Evolutionary conservation across 1,140 invertebrate species (phyloP).

Genomic region (Drosophila persimilis): DNA sequence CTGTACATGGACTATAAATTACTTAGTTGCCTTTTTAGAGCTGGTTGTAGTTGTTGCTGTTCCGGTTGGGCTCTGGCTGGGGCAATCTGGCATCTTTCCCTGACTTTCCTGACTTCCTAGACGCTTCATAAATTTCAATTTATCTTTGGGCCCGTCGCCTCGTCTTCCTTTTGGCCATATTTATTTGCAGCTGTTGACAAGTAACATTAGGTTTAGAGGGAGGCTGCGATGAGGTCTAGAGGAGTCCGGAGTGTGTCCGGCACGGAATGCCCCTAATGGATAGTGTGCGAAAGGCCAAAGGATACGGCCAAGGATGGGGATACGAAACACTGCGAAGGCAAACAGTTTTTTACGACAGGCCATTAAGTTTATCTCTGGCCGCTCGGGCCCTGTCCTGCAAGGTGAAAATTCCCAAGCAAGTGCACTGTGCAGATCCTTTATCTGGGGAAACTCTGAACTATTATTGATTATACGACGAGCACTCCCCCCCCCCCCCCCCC

Average conservation of each 20-base stretch:
- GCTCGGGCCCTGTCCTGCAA: background rate
- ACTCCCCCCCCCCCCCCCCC: no score
- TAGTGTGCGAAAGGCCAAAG: constrained; percentile 27
- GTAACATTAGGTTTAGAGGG: constrained; percentile 49
- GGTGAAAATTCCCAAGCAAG: constrained; percentile 28
- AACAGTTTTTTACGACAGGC: constrained; percentile 39
- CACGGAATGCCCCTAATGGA: constrained; percentile 50
- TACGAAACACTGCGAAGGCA: constrained; percentile 3
- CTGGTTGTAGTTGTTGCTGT: constrained; percentile 47
- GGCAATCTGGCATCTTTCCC: constrained; percentile 30
- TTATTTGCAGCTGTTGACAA: constrained; percentile 77
- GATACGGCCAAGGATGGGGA: constrained; percentile 5
- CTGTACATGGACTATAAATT: constrained; percentile 63
- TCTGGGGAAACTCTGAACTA: constrained; percentile 1
- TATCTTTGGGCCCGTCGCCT: constrained; percentile 53
- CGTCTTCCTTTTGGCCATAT: constrained; percentile 36
- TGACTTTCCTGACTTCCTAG: constrained; percentile 58
- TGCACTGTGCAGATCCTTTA: constrained; percentile 9
- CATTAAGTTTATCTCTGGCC: constrained; percentile 34
- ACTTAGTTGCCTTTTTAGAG: constrained; percentile 67
- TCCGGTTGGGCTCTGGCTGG: constrained; percentile 33
- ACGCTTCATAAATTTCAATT: constrained; percentile 77
- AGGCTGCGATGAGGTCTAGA: background rate
- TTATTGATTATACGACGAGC: background rate
- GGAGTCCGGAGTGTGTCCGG: constrained; percentile 7